phyloP scores from a whole-genome alignment of 1,140 invertebrate species.

The Phortica variegata region DNA sequence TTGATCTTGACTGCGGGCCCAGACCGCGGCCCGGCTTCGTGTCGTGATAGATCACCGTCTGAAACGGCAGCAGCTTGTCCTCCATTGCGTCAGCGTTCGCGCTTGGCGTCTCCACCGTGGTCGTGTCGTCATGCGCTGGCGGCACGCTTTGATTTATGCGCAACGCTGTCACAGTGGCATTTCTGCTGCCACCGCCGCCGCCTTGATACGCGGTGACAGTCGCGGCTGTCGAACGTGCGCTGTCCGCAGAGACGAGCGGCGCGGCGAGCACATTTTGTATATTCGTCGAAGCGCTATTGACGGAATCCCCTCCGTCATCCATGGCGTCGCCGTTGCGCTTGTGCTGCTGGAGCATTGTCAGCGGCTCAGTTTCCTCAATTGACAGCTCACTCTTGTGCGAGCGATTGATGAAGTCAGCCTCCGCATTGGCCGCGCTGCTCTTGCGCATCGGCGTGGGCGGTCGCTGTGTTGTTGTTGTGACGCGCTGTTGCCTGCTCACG shows the following conservation, averaged over 20 bases:
- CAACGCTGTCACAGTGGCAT: conserved; percentile 10
- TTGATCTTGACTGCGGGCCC: conserved; percentile 56
- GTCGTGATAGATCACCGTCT: conserved; percentile 62
- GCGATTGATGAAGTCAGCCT: conserved; percentile 43
- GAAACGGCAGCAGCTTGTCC: conserved; percentile 44
- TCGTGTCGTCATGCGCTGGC: conserved; percentile 8
- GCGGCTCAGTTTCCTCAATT: conserved; percentile 46
- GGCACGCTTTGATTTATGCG: conserved; percentile 26
- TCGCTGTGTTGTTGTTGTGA: conserved; percentile 4
- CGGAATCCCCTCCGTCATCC: conserved; percentile 35
- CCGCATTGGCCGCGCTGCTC: conserved; percentile 2
- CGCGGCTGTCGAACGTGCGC: conserved; percentile 20
- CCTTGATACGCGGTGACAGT: conserved; percentile 26
- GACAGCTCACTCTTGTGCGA: conserved; percentile 53
- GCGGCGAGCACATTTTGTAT: conserved; percentile 48
- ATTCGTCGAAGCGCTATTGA: conserved; percentile 45
- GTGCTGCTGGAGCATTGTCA: conserved; percentile 11
- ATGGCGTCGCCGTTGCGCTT: conserved; percentile 29
- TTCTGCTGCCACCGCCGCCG: conserved; percentile 14
- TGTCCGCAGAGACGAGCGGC: conserved; percentile 26
- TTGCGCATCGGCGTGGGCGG: not conserved
- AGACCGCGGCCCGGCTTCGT: conserved; percentile 51
- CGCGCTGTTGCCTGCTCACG: conserved; percentile 1
- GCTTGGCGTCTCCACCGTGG: conserved; percentile 1
- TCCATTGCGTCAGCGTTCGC: conserved; percentile 11